Evolutionary conservation across 1,140 invertebrate species (phyloP).

Genomic region (Orussus abietinus): DNA sequence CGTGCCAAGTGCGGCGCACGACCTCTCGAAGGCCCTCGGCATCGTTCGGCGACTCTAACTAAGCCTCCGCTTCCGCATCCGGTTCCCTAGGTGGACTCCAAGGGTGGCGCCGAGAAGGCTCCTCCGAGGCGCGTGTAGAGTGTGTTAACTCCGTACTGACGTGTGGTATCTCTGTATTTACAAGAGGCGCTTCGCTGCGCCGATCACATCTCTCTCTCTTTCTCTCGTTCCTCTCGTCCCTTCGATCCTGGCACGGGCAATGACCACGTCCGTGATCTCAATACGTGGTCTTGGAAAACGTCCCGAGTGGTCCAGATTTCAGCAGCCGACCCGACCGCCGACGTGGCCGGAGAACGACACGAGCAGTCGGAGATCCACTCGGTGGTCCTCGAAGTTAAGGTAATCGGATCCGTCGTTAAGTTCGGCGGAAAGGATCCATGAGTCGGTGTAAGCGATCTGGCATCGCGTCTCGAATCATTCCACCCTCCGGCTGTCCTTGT

Average conservation of each 20-base stretch:
- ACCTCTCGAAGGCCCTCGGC: conserved; percentile 4
- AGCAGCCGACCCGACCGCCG: too few species aligned
- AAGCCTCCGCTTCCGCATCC: too few species aligned
- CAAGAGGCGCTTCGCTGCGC: conserved; percentile 30
- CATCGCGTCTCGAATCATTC: too few species aligned
- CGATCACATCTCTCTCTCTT: conserved; percentile 37
- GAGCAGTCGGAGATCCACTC: too few species aligned
- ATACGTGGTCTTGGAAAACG: conserved; percentile 19
- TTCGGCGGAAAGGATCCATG: conserved; percentile 13
- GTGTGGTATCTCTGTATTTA: conserved; percentile 27
- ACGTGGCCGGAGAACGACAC: too few species aligned
- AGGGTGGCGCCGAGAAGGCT: conserved; percentile 3
- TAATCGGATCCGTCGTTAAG: neutral
- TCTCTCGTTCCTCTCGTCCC: conserved; percentile 20
- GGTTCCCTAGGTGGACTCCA: conserved; percentile 13
- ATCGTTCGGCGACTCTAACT: conserved; percentile 8
- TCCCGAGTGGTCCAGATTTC: conserved; percentile 7
- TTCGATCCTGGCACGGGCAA: conserved; percentile 1
- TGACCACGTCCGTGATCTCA: neutral
- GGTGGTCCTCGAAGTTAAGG: neutral
- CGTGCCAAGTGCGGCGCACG: neutral
- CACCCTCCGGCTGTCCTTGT: neutral
- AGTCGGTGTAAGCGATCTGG: conserved; percentile 19
- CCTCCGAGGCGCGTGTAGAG: conserved; percentile 5
- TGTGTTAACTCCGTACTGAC: conserved; percentile 22